Percentiles rank a stretch among this genome's conserved stretches.
Conservation (phyloP, 2,888 invertebrate species). For the Lacanobia oleracea region DNA sequence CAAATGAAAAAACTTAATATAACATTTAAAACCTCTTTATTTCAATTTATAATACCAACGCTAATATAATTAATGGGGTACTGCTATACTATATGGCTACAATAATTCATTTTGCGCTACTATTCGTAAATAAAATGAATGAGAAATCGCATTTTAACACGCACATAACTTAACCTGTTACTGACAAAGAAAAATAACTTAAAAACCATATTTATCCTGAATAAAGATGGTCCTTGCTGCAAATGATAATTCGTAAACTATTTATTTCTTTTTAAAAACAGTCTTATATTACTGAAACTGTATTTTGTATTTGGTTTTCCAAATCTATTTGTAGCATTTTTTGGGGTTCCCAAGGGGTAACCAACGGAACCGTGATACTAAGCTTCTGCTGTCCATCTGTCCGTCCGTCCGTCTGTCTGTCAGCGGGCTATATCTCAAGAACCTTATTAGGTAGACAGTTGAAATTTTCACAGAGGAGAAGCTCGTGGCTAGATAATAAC, state of each 20-base stretch:
- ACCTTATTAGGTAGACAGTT: too few species aligned
- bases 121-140: constrained; percentile 1
- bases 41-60: background rate
- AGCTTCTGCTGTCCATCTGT: too few species aligned
- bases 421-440: too few species aligned
- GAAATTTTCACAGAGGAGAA: too few species aligned
- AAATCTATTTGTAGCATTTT: too few species aligned
- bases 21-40: background rate
- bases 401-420: too few species aligned
- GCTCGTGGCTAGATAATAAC: too few species aligned
- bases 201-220: constrained; percentile 8
- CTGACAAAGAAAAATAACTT: constrained; percentile 10
- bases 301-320: background rate
- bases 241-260: background rate
- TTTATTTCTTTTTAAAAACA: background rate
- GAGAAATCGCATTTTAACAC: constrained; percentile 31
- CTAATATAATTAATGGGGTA: constrained; percentile 9
- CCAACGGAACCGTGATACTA: too few species aligned
- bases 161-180: constrained; percentile 11
- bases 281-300: too few species aligned
- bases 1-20: background rate
- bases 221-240: background rate
- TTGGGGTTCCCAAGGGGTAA: too few species aligned
- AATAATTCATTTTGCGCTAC: constrained; percentile 34
- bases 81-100: background rate